phyloP scores from a whole-genome alignment of 2,888 invertebrate species.

The Meghimatium bilineatum region DNA sequence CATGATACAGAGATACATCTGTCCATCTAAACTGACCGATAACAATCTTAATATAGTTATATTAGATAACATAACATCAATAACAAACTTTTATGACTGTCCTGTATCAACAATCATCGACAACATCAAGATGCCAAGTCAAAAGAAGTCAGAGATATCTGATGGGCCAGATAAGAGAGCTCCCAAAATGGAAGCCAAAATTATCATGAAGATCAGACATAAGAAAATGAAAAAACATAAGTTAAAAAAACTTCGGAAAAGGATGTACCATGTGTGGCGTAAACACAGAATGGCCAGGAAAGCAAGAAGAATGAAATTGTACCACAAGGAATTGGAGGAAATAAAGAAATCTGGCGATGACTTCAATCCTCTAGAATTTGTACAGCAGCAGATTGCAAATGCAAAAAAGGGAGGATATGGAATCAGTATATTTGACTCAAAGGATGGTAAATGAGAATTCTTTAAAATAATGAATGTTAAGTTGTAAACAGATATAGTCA shows the following conservation, averaged over 20 bases:
- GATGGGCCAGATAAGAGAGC: conserved; percentile 12
- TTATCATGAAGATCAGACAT: conserved; percentile 53
- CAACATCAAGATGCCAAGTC: conserved; percentile 16
- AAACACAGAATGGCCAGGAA: conserved; percentile 44
- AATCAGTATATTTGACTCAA: conserved; percentile 50
- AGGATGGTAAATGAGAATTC: background rate
- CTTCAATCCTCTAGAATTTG: conserved; percentile 54
- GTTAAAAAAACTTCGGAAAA: conserved; percentile 53
- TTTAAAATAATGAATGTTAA: too few relatives aligned
- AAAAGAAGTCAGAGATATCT: conserved; percentile 7
- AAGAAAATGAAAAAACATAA: conserved; percentile 60
- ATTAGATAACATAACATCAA: conserved; percentile 9
- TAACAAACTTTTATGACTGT: conserved; percentile 26
- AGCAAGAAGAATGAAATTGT: conserved; percentile 52
- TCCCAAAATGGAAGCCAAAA: conserved; percentile 45
- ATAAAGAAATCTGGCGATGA: conserved; percentile 49
- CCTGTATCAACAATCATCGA: conserved; percentile 6
- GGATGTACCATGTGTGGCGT: conserved; percentile 50
- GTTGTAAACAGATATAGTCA: too few relatives aligned
- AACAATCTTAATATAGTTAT: conserved; percentile 23
- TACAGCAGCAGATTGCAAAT: conserved; percentile 50
- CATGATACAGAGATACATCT: conserved; percentile 16
- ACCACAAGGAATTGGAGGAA: conserved; percentile 41
- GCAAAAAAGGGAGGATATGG: conserved; percentile 56
- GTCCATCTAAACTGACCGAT: conserved; percentile 20